Evolutionary conservation across 2,113 vertebrate genomes (phyloP).

Genomic region (Otus sunia): DNA sequence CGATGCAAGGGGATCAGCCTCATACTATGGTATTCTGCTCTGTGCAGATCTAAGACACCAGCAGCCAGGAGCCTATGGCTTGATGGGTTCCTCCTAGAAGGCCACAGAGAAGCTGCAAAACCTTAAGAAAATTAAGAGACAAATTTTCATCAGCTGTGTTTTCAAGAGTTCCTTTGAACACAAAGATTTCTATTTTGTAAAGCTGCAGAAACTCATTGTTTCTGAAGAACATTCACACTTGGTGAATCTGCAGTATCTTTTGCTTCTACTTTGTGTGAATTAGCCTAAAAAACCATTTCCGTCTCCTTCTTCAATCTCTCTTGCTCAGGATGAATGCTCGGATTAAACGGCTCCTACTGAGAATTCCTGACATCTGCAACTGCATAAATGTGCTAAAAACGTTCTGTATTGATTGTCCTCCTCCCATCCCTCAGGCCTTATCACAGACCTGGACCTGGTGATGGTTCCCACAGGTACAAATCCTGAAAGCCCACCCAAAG

Average conservation of each 20-base stretch:
- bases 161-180: neutral
- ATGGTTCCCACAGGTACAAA: fast-evolving
- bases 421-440: neutral
- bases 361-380: neutral
- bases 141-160: neutral
- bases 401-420: neutral
- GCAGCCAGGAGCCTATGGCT: neutral
- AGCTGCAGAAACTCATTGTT: neutral
- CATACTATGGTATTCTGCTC: neutral
- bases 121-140: neutral
- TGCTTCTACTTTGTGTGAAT: neutral
- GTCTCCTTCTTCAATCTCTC: neutral
- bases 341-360: neutral
- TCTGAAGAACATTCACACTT: neutral
- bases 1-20: neutral
- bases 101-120: neutral
- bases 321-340: neutral
- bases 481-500: neutral
- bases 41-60: neutral
- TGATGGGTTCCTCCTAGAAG: fast-evolving
- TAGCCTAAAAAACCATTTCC: neutral
- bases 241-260: neutral
- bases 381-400: neutral
- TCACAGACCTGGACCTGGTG: neutral
- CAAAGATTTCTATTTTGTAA: neutral